phyloP scores from a whole-genome alignment of 2,113 vertebrate species.

The Theristicus caerulescens region DNA sequence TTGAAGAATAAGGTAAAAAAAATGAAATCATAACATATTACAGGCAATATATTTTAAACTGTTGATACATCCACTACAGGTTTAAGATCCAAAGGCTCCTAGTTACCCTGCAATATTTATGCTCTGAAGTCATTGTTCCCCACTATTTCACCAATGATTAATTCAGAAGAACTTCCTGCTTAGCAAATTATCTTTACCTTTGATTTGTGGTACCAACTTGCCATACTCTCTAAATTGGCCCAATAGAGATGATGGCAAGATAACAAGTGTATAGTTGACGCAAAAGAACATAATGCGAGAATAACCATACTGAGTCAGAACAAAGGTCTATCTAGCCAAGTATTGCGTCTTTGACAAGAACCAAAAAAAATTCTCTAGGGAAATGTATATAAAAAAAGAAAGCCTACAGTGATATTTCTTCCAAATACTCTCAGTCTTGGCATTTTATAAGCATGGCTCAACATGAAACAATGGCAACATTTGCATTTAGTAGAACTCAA shows the following conservation, averaged over 20 bases:
- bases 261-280: background rate
- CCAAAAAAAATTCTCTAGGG: background rate
- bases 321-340: background rate
- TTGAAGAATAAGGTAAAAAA: background rate
- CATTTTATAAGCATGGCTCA: background rate
- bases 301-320: background rate
- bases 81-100: background rate
- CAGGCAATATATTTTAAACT: background rate
- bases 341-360: background rate
- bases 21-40: background rate
- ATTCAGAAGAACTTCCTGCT: constrained; percentile 29
- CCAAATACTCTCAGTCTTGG: background rate
- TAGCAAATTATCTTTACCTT: background rate
- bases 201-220: background rate
- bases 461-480: background rate
- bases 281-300: background rate
- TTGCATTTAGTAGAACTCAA: background rate
- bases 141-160: constrained; percentile 23
- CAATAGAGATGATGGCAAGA: background rate
- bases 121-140: background rate
- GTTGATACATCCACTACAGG: background rate
- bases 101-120: background rate
- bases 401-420: background rate
- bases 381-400: background rate
- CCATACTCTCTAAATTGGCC: background rate